phyloP scores from a whole-genome alignment of 2,113 vertebrate genomes.

The Triplophysa tibetana region DNA sequence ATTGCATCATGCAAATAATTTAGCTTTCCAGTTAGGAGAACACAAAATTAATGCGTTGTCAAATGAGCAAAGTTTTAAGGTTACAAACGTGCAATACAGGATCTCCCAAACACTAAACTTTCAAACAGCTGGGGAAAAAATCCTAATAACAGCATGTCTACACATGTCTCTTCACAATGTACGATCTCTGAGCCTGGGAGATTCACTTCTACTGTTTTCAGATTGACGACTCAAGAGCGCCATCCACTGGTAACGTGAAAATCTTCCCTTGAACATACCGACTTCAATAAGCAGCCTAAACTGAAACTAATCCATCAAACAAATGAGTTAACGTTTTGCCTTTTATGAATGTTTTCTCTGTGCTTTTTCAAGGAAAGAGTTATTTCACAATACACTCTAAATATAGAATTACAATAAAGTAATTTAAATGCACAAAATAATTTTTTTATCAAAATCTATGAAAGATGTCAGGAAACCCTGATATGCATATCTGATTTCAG shows the following conservation, averaged over 20 bases:
- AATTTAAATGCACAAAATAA: neutral
- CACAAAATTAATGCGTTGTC: slow-evolving; percentile 53
- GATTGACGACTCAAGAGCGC: slow-evolving; percentile 69
- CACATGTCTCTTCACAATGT: neutral
- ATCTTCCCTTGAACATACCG: neutral
- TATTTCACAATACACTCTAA: neutral
- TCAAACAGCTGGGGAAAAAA: neutral
- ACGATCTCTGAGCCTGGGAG: neutral
- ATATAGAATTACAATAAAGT: neutral
- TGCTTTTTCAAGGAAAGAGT: neutral
- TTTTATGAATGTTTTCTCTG: neutral
- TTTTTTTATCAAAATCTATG: neutral
- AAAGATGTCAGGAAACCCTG: neutral
- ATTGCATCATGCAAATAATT: slow-evolving; percentile 61
- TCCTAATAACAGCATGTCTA: neutral
- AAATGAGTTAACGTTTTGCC: neutral
- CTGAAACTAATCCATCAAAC: slow-evolving; percentile 6
- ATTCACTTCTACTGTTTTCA: neutral
- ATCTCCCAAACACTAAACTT: neutral
- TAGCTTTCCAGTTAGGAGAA: slow-evolving; percentile 59
- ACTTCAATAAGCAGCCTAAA: neutral
- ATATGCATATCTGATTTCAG: slow-evolving; percentile 10
- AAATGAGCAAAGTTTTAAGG: slow-evolving; percentile 56
- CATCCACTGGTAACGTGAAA: slow-evolving; percentile 63
- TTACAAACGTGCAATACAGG: slow-evolving; percentile 9